Evolutionary conservation across 1,140 invertebrate genomes (phyloP), one percentile per base, ranked within the genome.

Genomic region (Odontomachus brunneus): DNA sequence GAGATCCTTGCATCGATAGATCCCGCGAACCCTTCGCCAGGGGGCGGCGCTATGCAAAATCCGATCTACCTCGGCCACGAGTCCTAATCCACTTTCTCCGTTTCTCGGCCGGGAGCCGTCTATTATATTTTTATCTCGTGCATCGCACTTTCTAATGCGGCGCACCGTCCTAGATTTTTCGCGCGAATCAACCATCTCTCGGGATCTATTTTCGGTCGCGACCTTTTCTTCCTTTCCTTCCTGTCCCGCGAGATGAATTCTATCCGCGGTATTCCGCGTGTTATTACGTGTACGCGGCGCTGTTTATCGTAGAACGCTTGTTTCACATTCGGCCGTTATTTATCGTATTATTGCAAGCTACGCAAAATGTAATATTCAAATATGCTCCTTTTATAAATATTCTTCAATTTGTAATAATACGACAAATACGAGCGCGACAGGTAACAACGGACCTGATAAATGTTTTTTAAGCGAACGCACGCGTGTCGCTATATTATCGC

Each of bases 351-450:
- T 80, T 80, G 48, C 65, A 57, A 71, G 49, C 75, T 24, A 26
- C n/a, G 63, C 51, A 57, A 59, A 80, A 80, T 80, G 51, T 80
- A 69, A 80, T 66, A 76, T 76, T 76, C 74, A 63, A 76, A 76
- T 71, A 57, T 44, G 69, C 57, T 59, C 65, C 33, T 71, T 69
- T 44, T 12, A 44, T 65, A 29, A 80, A 65, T 71, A 65, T 80
- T 48, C 75, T 57, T 51, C 65, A 80, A 80, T 80, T 80, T 80
- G 71, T 80, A 80, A 80, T 80, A 80, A 80, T 57, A 80, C 38
- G 75, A 71, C 75, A 22, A 29, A 12, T 69, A 22, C 38, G 15
- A 66, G 15, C 29, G 15, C 44, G 48, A 69, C 75, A 44, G 38
- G 38, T 78, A 44, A 44, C 49, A 26, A 78, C 33, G 17, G 14